Conservation (phyloP, 2,797 vertebrate genomes). For the Eulemur albifrons region DNA sequence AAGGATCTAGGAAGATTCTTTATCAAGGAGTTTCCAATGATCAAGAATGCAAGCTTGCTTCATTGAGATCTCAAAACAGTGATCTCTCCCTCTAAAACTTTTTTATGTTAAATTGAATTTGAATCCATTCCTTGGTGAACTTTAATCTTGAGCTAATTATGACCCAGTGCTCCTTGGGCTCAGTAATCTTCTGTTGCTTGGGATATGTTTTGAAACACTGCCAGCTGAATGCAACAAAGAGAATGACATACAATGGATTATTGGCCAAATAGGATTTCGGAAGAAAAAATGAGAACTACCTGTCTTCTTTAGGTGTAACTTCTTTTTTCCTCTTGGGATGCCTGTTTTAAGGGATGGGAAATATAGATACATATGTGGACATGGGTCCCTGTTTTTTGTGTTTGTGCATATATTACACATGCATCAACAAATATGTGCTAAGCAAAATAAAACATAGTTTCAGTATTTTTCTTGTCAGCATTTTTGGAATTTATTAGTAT, state of each 20-base stretch:
- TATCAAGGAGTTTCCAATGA: not conserved
- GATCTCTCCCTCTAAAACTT: not conserved
- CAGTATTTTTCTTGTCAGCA: not conserved
- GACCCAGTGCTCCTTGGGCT: not conserved
- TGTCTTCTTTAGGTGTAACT: not conserved
- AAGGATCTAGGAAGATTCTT: not conserved
- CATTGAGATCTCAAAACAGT: not conserved
- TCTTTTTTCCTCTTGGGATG: not conserved
- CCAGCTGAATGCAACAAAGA: not conserved
- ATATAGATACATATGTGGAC: not conserved
- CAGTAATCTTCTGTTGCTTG: not conserved
- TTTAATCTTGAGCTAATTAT: conserved; percentile 9
- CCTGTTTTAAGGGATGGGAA: not conserved
- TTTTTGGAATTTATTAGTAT: not conserved
- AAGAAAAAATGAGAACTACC: not conserved
- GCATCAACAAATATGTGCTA: not conserved
- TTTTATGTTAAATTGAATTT: conserved; percentile 32
- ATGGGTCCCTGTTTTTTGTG: not conserved
- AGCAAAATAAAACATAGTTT: not conserved
- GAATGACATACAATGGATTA: too few relatives aligned
- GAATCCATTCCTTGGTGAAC: not conserved
- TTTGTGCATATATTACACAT: not conserved
- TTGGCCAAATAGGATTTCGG: not conserved
- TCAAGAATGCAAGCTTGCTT: conserved; percentile 13
- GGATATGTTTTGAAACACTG: not conserved